Percentiles rank a stretch among this genome's conserved stretches.
Conservation (phyloP, 2,888 invertebrate species). For the Dicranocentrus wangi region DNA sequence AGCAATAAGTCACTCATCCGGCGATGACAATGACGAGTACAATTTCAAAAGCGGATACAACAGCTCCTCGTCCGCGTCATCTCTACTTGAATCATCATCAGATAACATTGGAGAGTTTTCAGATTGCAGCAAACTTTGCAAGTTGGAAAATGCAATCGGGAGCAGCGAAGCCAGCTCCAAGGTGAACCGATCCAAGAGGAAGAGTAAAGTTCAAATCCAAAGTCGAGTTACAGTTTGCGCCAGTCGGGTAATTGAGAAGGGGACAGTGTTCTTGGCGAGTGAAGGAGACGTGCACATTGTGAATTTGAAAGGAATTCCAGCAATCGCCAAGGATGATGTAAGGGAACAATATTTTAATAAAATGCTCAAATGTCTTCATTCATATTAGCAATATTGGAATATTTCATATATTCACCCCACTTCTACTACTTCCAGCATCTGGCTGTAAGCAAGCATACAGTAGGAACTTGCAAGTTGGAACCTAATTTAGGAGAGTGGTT, state of each 20-base stretch:
- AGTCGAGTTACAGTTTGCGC: conserved; percentile 51
- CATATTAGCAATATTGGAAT: neutral
- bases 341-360: conserved; percentile 33
- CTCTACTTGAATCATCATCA: conserved; percentile 1
- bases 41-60: neutral
- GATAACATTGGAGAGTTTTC: conserved; percentile 23
- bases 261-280: conserved; percentile 61
- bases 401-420: too few relatives aligned
- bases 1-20: conserved; percentile 7
- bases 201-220: too few relatives aligned
- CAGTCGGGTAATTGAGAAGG: conserved; percentile 54
- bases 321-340: conserved; percentile 63
- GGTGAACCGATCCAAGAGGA: neutral
- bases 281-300: conserved; percentile 65
- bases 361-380: neutral
- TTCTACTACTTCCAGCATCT: too few relatives aligned
- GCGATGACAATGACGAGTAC: conserved; percentile 11
- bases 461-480: too few relatives aligned
- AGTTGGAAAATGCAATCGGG: conserved; percentile 28
- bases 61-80: conserved; percentile 11
- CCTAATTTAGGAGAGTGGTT: too few relatives aligned
- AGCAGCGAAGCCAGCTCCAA: conserved; percentile 1
- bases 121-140: neutral
- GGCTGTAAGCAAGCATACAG: too few relatives aligned
- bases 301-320: conserved; percentile 47